A percentile compares a stretch with the other conserved stretches of the same genome.
These are phyloP conservation scores for Nothura maculosa DNA, from an alignment of 2,797 vertebrate genomes.

Conservation along the genomic window DNA sequence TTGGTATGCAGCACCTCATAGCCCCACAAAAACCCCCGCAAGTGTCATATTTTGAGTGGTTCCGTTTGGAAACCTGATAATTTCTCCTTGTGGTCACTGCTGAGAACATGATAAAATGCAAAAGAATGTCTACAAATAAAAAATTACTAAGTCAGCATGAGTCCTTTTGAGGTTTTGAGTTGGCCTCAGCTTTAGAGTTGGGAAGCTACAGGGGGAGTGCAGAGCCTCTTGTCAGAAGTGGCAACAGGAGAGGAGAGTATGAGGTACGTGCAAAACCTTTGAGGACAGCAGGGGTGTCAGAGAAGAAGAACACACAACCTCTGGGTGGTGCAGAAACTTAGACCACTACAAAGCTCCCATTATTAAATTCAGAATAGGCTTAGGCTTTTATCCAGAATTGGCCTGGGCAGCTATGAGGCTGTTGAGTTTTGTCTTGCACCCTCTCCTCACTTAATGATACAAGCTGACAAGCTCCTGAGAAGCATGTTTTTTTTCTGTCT, in stretches of 20 bases:
- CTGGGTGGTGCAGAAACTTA: neutral
- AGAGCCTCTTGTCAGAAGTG: neutral
- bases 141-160: neutral
- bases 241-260: neutral
- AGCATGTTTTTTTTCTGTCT: neutral
- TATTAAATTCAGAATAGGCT: neutral
- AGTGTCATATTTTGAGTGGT: neutral
- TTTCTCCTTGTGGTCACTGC: neutral
- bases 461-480: neutral
- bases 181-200: neutral
- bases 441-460: neutral
- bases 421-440: neutral
- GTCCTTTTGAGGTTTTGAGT: neutral
- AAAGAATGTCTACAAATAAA: neutral
- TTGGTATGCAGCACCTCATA: neutral
- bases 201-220: neutral
- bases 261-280: neutral
- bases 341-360: neutral
- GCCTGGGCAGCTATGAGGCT: neutral
- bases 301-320: neutral
- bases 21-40: neutral
- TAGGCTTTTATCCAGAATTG: neutral
- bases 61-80: neutral
- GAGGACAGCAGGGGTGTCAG: neutral
- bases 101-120: conserved; percentile 10